phyloP scores from a whole-genome alignment of 1,140 invertebrate species.

The Solenopsis invicta region DNA sequence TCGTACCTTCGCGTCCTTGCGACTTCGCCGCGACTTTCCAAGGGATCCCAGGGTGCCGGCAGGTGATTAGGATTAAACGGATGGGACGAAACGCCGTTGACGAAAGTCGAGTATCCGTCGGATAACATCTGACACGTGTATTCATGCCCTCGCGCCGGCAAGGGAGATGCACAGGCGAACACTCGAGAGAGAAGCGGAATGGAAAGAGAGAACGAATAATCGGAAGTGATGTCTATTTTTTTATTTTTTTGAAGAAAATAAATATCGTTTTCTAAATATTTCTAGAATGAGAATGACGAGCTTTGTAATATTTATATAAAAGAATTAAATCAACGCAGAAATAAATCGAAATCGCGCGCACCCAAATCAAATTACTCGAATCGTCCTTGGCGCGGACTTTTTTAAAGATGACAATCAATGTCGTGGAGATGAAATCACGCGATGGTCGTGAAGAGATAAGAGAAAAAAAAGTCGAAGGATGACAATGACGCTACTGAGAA shows the following conservation, averaged over 20 bases:
- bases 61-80: slow-evolving; percentile 30
- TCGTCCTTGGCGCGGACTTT: slow-evolving; percentile 36
- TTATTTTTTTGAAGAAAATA: slow-evolving; percentile 9
- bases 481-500: slow-evolving; percentile 46
- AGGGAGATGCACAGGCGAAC: not conserved
- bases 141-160: not conserved
- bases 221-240: not conserved
- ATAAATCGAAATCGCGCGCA: not conserved
- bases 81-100: slow-evolving; percentile 18
- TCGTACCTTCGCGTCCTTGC: slow-evolving; percentile 79
- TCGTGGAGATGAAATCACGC: slow-evolving; percentile 37
- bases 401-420: slow-evolving; percentile 44
- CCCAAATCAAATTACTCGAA: slow-evolving; percentile 25
- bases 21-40: slow-evolving; percentile 57
- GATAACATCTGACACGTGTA: not conserved
- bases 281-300: not conserved
- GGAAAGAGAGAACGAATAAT: not conserved
- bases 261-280: not conserved
- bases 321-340: not conserved
- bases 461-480: slow-evolving; percentile 28
- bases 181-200: not conserved
- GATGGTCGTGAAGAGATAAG: slow-evolving; percentile 46
- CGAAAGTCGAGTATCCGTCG: not conserved
- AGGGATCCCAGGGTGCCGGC: slow-evolving; percentile 7
- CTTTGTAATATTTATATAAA: not conserved